A percentile compares a stretch with the other conserved stretches of the same genome.
Evolutionary conservation across 2,113 vertebrate species (phyloP).

Genomic region (Dunckerocampus dactyliophorus): DNA sequence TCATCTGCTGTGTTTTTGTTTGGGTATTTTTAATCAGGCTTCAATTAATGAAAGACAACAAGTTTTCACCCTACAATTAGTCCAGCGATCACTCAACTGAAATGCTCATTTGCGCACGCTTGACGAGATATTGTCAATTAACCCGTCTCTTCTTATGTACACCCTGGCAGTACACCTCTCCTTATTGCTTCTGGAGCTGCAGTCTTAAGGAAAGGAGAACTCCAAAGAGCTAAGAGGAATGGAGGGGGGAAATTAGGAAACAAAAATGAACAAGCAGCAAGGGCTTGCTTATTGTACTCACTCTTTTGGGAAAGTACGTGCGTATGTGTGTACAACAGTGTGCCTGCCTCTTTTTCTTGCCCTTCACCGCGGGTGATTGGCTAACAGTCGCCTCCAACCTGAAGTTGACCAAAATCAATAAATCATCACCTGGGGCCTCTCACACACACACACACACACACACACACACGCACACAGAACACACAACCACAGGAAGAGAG

Average conservation of each 20-base stretch:
- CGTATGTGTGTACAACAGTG: slow-evolving; percentile 7
- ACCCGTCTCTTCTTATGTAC: slow-evolving; percentile 36
- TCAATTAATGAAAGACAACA: slow-evolving; percentile 59
- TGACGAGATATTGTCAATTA: slow-evolving; percentile 62
- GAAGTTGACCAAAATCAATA: slow-evolving; percentile 72
- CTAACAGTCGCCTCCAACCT: slow-evolving; percentile 68
- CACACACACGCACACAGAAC: slow-evolving; percentile 12
- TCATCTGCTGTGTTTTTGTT: slow-evolving; percentile 54
- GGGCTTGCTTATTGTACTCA: slow-evolving; percentile 37
- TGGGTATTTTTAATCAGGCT: slow-evolving; percentile 59
- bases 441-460: slow-evolving; percentile 10
- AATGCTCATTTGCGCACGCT: slow-evolving; percentile 41
- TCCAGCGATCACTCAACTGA: slow-evolving; percentile 53
- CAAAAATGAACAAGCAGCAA: slow-evolving; percentile 59
- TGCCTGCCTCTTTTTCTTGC: slow-evolving; percentile 51
- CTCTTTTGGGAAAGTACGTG: slow-evolving; percentile 30
- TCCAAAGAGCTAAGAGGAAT: slow-evolving; percentile 20
- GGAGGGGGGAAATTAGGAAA: slow-evolving; percentile 22
- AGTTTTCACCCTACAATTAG: slow-evolving; percentile 50
- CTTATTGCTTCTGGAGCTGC: slow-evolving; percentile 35
- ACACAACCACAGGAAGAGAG: slow-evolving; percentile 33
- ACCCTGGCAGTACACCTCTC: slow-evolving; percentile 34
- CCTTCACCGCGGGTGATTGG: slow-evolving; percentile 68
- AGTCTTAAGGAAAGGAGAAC: slow-evolving; percentile 54
- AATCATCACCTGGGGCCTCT: slow-evolving; percentile 59